Evolutionary conservation across 2,797 vertebrate species (phyloP), one percentile per base, ranked within the genome.

Genomic region (Crenichthys baileyi): DNA sequence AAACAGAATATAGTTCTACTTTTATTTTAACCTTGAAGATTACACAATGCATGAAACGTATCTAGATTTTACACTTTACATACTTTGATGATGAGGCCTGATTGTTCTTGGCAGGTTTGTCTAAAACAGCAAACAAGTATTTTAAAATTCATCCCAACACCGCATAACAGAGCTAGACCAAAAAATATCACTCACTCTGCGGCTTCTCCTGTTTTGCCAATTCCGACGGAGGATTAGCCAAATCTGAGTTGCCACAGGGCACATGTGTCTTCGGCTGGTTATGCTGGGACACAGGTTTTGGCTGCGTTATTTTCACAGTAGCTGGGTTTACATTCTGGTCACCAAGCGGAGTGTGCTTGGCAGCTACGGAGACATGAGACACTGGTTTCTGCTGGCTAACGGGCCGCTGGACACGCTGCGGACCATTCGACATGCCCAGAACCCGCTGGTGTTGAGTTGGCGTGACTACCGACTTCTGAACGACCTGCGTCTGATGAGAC

Each of bases 341-440:
- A 11, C 73, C 60, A 0, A 74, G 29, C 2, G 70, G 67, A 0
- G 44, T 26, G 1, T 83, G 63, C 79, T 93, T 95, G 3, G 77
- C 67, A 29, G 39, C 72, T 31, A 26, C 8, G 4, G 80, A 26
- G 6, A 79, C 61, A 0, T 86, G 79, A 5, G 85, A 77, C 0
- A 41, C 36, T 0, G 89, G 80, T 60, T 95, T 95, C 72, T 94
- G 94, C 8, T 92, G 92, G 72, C 84, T 90, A 11, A 72, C 36
- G 0, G 94, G 94, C 1, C 94, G 73, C 68, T 94, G 96, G 56
- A 95, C 75, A 9, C 96, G 91, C 84, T 96, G 96, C 1, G 96
- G 92, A 36, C 95, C 92, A 75, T 97, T 98, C 0, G 96, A 94
- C 58, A 95, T 72, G 44, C 94, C 94, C 0, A 97, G 78, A 7